These are phyloP conservation scores for Macrophya annulata DNA, from an alignment of 2,888 invertebrate genomes.

Conservation along the genomic window DNA sequence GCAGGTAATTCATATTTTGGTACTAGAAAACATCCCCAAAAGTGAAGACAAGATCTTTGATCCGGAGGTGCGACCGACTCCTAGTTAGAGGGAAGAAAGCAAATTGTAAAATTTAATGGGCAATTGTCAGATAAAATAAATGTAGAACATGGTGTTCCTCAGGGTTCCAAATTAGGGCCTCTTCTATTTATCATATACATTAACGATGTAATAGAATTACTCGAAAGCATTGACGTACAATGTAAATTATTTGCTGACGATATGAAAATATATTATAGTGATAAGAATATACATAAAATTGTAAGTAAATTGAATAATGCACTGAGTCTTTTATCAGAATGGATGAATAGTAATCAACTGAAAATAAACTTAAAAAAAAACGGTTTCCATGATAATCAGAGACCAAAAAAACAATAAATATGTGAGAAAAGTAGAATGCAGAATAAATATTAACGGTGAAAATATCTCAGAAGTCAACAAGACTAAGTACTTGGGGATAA, in stretches of 20 bases:
- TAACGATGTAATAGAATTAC: background rate
- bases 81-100: no score
- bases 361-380: background rate
- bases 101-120: no score
- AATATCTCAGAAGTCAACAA: background rate
- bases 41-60: no score
- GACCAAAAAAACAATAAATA: background rate
- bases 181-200: slow-evolving; percentile 19
- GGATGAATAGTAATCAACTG: background rate
- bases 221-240: background rate
- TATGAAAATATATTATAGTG: background rate
- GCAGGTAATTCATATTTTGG: no score
- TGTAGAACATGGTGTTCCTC: no score
- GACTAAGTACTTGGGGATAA: background rate
- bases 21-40: no score
- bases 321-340: background rate
- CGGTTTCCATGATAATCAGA: background rate
- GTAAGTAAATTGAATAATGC: background rate
- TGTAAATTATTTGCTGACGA: slow-evolving; percentile 24
- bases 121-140: no score
- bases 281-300: background rate
- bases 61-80: no score
- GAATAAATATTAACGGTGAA: background rate
- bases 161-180: no score
- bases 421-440: background rate